phyloP scores from a whole-genome alignment of 53 echinoderm and acorn worm genomes.

The Echinometra lucunter region DNA sequence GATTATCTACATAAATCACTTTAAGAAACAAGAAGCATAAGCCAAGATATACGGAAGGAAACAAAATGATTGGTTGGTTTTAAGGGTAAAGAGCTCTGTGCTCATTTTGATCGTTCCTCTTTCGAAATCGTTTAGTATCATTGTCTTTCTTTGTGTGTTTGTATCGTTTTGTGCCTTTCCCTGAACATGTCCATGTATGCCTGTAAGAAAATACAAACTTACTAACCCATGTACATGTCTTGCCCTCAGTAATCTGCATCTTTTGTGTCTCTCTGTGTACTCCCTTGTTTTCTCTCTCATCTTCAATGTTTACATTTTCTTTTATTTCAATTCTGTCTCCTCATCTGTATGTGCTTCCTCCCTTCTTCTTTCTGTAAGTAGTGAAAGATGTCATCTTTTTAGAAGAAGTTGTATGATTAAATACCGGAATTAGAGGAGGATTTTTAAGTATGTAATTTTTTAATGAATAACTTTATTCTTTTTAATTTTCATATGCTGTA shows the following conservation, averaged over 20 bases:
- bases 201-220: neutral
- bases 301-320: neutral
- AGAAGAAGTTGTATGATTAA: neutral
- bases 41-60: too few relatives aligned
- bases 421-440: neutral
- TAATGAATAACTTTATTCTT: neutral
- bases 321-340: neutral
- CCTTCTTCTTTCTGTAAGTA: neutral
- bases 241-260: too few relatives aligned
- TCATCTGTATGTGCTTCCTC: neutral
- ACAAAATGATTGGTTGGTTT: neutral
- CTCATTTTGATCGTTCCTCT: neutral
- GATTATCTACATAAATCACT: too few relatives aligned
- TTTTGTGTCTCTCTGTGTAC: neutral
- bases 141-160: neutral
- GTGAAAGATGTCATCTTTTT: neutral
- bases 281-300: neutral
- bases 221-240: constrained; percentile 23
- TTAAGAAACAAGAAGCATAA: too few relatives aligned
- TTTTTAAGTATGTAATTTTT: neutral
- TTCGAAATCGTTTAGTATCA: neutral
- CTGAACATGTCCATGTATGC: neutral
- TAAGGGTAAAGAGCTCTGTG: neutral
- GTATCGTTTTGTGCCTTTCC: neutral
- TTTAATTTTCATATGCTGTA: neutral